Evolutionary conservation across 2,888 invertebrate species (phyloP), one percentile per base, ranked within the genome.

Genomic region (Lasius platythorax): DNA sequence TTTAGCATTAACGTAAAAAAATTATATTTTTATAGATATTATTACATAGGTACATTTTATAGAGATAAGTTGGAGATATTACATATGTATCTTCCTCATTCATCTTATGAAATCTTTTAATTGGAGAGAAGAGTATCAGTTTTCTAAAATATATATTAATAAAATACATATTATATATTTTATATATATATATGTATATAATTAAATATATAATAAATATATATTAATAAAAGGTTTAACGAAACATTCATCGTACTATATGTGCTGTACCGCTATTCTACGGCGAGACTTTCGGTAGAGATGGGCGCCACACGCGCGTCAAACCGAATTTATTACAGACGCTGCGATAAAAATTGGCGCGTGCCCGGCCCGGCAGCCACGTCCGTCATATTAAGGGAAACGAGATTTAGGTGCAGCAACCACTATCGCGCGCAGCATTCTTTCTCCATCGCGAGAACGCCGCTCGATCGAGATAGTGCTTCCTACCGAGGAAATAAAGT

Each of bases 311-410:
- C 68, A 78, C 40, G 56, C 68, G 70, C 70, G 15, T 70, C 56
- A 70, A 70, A 70, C 23, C 23, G 30, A 70, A 78, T 78, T 78
- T 56, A 78, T 78, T 78, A 70, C 40, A n/a, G 56, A 15, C 15
- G 15, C 40, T n/a, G n/a, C n/a, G 43, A 78, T 73, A 79, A 81
- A 61, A 81, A 73, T 61, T 73, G 79, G 58, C 79, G 58, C 79
- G 61, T 73, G 61, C 73, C 46, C 33, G 43, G 11, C 72, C 23
- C 43, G 18, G 30, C 28, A 72, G 43, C 43, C 66, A 58, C 75
- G 82, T 72, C 58, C 23, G 63, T 73, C 53, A 53, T 64, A 84
- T 87, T 85, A 85, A 76, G 66, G 50, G 46, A 85, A 85, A 85
- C 78, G 61, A 79, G 73, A 81, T 87, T 87, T 81, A 61, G 61